Base-by-base conservation (phyloP, 2,113 vertebrate genomes). In the Urocolius indicus region DNA sequence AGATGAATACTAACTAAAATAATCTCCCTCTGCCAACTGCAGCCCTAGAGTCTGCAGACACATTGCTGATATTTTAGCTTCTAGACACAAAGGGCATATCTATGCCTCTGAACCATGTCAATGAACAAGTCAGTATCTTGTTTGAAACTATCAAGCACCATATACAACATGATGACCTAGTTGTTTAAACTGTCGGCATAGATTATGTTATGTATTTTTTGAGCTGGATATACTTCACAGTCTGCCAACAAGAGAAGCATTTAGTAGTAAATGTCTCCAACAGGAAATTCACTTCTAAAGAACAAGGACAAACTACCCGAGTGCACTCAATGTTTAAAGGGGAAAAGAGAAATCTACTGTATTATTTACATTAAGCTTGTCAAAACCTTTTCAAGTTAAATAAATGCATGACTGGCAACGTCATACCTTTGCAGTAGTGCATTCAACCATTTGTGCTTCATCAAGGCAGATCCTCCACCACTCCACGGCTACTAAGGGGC, bases 391-490 rank as follows among this genome's bases (percentile, higher is more conserved):
- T 74, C 55, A 66, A 36, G 46, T 46, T 63, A 49, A 74, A 80
- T 12, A 73, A 80, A 75, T 1, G 8, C n/a, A 26, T 22, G 63
- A 52, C 29, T 2, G 4, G 52, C 36, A 87, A 89, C 0, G 27
- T 26, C 97, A 96, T 89, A 99, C 99, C 98, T 99, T 99, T 6
- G 99, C 99, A 51, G 99, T 98, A 61, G 99, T 99, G 90, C 99
- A 99, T 77, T 99, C 99, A 45, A 99, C 99, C 99, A 99, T 99
- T 95, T 99, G 99, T 32, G 99, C 99, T 97, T 99, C 99, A 76
- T 99, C 99, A 52, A 99, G 98, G 96, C 99, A 99, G 96, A 99
- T 98, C 79, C 99, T 98, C 99, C 99, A 99, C 99, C 99, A 99
- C 94, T 99, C 99, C 94, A 99, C 99, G 2, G 99, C 99, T 32